Conservation (phyloP, 2,797 vertebrate species). For the Lithobates sylvaticus region DNA sequence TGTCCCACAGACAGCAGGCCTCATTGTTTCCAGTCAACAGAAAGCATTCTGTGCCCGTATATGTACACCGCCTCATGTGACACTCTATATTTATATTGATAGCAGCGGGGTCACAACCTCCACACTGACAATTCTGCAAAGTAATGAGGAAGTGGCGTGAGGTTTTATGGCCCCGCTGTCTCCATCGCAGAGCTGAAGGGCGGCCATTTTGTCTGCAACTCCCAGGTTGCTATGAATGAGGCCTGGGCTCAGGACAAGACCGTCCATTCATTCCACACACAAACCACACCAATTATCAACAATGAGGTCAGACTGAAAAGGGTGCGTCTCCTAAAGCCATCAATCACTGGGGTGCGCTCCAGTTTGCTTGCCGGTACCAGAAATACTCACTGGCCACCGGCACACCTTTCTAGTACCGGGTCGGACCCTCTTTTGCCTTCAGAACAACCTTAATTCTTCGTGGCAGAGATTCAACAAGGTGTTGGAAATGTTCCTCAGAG, state of each 20-base stretch:
- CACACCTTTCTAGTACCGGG: no score
- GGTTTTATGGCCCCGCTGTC: background rate
- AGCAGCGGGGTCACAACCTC: background rate
- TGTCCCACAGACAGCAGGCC: background rate
- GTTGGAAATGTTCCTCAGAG: no score
- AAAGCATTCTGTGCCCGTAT: background rate
- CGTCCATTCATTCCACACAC: background rate
- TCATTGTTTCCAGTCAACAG: conserved; percentile 38
- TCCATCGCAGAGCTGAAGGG: background rate
- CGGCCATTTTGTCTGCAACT: background rate
- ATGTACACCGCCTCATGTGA: conserved; percentile 10
- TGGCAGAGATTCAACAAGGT: no score
- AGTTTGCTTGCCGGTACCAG: no score
- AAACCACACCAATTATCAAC: background rate
- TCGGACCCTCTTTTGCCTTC: no score
- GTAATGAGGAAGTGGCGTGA: background rate
- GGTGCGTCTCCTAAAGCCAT: no score
- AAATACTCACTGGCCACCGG: no score
- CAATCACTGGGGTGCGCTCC: no score
- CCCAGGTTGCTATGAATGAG: background rate
- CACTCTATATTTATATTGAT: conserved; percentile 6
- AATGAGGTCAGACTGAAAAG: background rate
- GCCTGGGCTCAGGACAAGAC: background rate
- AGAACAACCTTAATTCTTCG: no score
- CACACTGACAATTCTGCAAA: background rate